A percentile compares a stretch with the other conserved stretches of the same genome.
phyloP scores from a whole-genome alignment of 2,113 vertebrate species.

The Rhineura floridana region DNA sequence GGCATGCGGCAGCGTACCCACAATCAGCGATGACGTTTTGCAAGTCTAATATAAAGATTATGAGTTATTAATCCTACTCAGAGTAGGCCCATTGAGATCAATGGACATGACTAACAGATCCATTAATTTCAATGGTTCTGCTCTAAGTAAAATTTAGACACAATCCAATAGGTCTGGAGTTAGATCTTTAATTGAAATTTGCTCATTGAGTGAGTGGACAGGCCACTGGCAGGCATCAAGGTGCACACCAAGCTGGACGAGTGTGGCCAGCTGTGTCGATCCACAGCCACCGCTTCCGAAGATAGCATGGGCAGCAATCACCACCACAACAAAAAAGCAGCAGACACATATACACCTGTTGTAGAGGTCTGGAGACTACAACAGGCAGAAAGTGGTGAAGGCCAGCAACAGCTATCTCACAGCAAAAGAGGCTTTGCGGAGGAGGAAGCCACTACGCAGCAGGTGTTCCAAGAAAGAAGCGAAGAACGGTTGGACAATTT shows the following conservation, averaged over 20 bases:
- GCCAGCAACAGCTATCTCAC: neutral
- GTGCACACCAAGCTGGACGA: slow-evolving; percentile 19
- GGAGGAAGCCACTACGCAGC: slow-evolving; percentile 25
- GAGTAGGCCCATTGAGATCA: no score
- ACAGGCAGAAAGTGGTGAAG: neutral
- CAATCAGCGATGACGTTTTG: neutral
- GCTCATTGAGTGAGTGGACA: slow-evolving; percentile 43
- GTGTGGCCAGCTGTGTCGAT: slow-evolving; percentile 29
- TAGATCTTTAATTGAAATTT: slow-evolving; percentile 39
- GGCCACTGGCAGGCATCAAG: slow-evolving; percentile 44
- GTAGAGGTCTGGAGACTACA: slow-evolving; percentile 30
- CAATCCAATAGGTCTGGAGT: no score
- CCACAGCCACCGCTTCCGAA: slow-evolving; percentile 24
- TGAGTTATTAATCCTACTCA: no score
- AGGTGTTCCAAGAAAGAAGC: slow-evolving; percentile 22
- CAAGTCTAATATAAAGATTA: neutral
- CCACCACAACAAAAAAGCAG: no score
- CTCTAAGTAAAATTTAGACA: no score
- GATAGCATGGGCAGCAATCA: neutral
- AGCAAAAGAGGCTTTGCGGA: slow-evolving; percentile 28
- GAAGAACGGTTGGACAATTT: neutral
- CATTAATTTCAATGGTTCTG: no score
- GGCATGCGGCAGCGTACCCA: neutral
- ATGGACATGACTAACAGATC: no score
- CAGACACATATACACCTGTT: neutral